Conservation (phyloP, 2,797 vertebrate genomes). For the Psittacula echo region DNA sequence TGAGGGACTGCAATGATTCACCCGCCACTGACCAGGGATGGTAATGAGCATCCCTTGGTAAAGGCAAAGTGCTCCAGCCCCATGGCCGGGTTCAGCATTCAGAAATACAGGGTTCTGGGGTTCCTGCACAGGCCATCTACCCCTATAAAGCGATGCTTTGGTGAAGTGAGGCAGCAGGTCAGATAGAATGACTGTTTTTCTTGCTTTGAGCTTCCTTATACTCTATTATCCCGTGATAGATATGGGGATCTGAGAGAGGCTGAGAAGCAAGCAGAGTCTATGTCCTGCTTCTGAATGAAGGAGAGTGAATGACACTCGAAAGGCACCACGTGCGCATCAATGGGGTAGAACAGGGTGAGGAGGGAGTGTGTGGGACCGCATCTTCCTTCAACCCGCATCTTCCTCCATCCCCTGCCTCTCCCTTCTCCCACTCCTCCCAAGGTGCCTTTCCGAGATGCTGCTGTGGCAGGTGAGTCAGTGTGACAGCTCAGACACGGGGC, state of each 20-base stretch:
- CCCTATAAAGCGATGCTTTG: fast-evolving
- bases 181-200: neutral
- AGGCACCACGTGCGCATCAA: neutral
- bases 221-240: neutral
- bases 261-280: neutral
- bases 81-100: neutral
- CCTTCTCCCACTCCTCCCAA: neutral
- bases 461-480: slow-evolving; percentile 72
- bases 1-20: neutral
- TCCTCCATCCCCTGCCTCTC: neutral
- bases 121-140: neutral
- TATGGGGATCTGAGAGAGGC: fast-evolving
- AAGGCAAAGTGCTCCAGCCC: neutral
- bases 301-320: fast-evolving
- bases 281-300: neutral
- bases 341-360: neutral
- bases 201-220: neutral
- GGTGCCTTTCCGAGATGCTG: slow-evolving; percentile 26
- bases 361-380: no score
- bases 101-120: neutral
- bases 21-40: neutral
- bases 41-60: neutral
- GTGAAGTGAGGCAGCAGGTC: neutral
- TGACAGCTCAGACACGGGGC: slow-evolving; percentile 61
- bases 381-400: neutral